These are phyloP conservation scores for Drosophila baimaii DNA, from an alignment of 1,140 invertebrate species.

Conservation along the genomic window DNA sequence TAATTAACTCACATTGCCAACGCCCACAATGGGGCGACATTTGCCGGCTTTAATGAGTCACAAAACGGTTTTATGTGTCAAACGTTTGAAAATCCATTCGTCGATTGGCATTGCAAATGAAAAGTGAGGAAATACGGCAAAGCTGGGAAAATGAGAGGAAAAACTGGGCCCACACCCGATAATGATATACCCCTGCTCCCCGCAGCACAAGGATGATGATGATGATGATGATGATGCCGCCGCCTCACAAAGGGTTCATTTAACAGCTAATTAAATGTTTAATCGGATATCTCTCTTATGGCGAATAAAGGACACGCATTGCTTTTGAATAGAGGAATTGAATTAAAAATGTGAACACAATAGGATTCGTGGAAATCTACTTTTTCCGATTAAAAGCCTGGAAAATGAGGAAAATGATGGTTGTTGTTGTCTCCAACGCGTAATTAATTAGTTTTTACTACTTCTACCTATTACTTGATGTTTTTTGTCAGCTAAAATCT, in stretches of 20 bases:
- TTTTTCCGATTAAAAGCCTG: not conserved
- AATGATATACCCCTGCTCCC: no score
- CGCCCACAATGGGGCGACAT: constrained; percentile 46
- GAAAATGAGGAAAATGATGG: not conserved
- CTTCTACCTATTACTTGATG: no score
- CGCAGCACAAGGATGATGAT: no score
- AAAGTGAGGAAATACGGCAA: constrained; percentile 25
- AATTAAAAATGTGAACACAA: constrained; percentile 17
- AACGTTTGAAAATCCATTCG: constrained; percentile 75
- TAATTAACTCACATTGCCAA: constrained; percentile 65
- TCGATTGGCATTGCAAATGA: constrained; percentile 34
- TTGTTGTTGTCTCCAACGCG: not conserved
- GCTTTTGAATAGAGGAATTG: constrained; percentile 8
- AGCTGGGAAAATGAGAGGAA: constrained; percentile 2
- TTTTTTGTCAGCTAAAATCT: no score
- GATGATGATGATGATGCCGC: constrained; percentile 15
- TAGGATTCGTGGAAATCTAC: constrained; percentile 4
- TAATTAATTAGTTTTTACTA: constrained; percentile 10
- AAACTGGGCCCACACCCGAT: constrained; percentile 1
- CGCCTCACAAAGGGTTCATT: constrained; percentile 59
- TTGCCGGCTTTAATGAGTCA: constrained; percentile 67
- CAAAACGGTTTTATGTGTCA: constrained; percentile 79
- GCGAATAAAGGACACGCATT: constrained; percentile 33
- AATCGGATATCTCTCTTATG: constrained; percentile 53
- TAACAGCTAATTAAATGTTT: constrained; percentile 74